Conservation (phyloP, 2,888 invertebrate genomes). For the Andrena fulva region DNA sequence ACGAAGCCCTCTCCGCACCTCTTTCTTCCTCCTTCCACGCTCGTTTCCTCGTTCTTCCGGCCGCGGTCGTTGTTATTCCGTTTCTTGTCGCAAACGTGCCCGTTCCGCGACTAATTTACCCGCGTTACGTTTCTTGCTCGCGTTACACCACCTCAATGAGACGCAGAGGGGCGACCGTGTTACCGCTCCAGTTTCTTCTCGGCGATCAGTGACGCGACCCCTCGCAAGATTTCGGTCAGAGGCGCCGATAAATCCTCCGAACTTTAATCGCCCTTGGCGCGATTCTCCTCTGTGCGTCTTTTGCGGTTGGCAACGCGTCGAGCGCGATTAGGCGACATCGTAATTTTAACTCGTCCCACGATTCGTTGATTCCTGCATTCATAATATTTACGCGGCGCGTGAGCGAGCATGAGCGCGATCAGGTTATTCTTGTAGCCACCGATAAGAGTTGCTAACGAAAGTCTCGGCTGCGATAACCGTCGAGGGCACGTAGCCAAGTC, state of each 20-base stretch:
- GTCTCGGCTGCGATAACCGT: slow-evolving; percentile 66
- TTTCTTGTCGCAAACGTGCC: slow-evolving; percentile 57
- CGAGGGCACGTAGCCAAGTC: slow-evolving; percentile 48
- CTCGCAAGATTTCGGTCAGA: not conserved
- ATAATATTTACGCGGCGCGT: slow-evolving; percentile 58
- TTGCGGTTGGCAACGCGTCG: slow-evolving; percentile 18
- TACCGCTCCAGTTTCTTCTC: not conserved
- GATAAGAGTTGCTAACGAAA: slow-evolving; percentile 78
- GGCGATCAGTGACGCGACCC: not conserved
- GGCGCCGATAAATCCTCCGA: not conserved
- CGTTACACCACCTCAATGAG: slow-evolving; percentile 25
- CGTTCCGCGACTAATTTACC: slow-evolving; percentile 57
- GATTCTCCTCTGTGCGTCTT: not conserved
- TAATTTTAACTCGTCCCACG: slow-evolving; percentile 42
- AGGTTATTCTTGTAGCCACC: slow-evolving; percentile 63
- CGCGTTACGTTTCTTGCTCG: slow-evolving; percentile 45
- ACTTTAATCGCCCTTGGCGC: slow-evolving; percentile 7
- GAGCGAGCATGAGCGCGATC: slow-evolving; percentile 17
- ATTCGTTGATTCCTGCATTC: slow-evolving; percentile 55
- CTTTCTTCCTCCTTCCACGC: slow-evolving; percentile 67
- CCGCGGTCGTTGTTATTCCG: slow-evolving; percentile 60
- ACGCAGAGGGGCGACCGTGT: not conserved
- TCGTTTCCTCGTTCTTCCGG: slow-evolving; percentile 75
- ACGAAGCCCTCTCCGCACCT: slow-evolving; percentile 73
- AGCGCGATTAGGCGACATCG: slow-evolving; percentile 24